Evolutionary conservation across 2,113 vertebrate species (phyloP), one percentile per base, ranked within the genome.

Genomic region (Spheniscus mendiculus): DNA sequence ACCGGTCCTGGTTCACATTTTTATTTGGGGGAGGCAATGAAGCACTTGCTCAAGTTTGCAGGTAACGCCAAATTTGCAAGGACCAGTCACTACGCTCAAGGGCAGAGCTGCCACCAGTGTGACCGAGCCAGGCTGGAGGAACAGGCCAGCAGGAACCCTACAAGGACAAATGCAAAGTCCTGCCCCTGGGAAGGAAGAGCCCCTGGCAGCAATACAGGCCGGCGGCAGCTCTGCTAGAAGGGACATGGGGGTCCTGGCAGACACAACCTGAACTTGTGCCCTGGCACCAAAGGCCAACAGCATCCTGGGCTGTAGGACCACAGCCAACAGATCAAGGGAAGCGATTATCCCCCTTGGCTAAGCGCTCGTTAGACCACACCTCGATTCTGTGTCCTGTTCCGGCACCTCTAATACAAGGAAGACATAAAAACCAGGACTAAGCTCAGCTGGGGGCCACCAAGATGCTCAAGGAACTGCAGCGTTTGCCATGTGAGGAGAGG

Each of bases 11-110:
- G 11, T 26, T 40, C 14, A 5, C 12, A 2, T 22, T 40, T 34
- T 70, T 13, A 22, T 58, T 23, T 42, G 19, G 45, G 44, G 29
- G 30, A 47, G 20, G 63, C 42, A 38, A 25, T 5, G 52, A 18
- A 50, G 36, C 44, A 61, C 29, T n/a, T 34, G 44, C 17, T 49
- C 3, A 32, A 26, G n/a, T 29, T 27, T 42, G 66, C n/a, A 59
- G 40, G 40, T 36, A 45, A 36, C 1, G 3, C 10, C 16, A n/a
- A 29, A n/a, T 25, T 12, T 29, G 38, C 2, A 1, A 19, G 30
- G 47, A 42, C 13, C 77, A 21, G 38, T 6, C 25, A 6, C 42
- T 67, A 3, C 3, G 27, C 34, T 47, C 11, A 2, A 47, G 34
- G 62, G 34, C 63, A 45, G 63, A 67, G 50, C 40, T 56, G 63